Evolutionary conservation across 2,888 invertebrate species (phyloP), one percentile per base, ranked within the genome.

Genomic region (Acleris literana): DNA sequence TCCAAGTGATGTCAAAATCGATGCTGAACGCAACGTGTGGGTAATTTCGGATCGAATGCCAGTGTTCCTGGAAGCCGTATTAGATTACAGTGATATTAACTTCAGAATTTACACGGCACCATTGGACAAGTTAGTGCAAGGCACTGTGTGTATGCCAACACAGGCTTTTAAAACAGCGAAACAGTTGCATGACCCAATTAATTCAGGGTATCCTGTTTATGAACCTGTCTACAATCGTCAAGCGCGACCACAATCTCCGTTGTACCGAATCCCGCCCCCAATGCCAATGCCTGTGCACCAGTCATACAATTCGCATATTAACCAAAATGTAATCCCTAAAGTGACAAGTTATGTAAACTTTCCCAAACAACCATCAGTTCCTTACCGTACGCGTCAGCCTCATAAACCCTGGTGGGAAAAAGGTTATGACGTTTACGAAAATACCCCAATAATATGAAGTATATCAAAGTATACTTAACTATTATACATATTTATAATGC

Each of bases 21-120:
- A 96, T 82, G 93, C 93, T 55, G 93, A 94, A 64, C 92, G 94
- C 69, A 95, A 96, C 71, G 93, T 96, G 3, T 97, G 97, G 97
- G 95, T 97, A 0, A 93, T 97, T 3, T 96, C 96, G 0, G 97
- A 97, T 82, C 93, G 95, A 49, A 97, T 97, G 97, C 95, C 97
- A 0, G 95, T 95, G 13, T 97, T 97, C 76, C 86, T 97, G 43
- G 93, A 94, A 73, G 87, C 94, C 5, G 94, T 93, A 51, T 84
- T 97, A 44, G 95, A 97, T 80, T 96, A 95, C 77, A 94, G 93
- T 53, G 96, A 97, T 72, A 93, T 96, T 11, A 97, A 97, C 80
- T 97, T 97, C 87, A 94, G 96, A 76, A 94, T 97, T 70, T 95
- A 94, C 74, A 94, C 95, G 3, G 95, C 96, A 0, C 94, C 96